These are phyloP conservation scores for Thamnophis elegans DNA, from an alignment of 2,797 vertebrate species.

Conservation along the genomic window DNA sequence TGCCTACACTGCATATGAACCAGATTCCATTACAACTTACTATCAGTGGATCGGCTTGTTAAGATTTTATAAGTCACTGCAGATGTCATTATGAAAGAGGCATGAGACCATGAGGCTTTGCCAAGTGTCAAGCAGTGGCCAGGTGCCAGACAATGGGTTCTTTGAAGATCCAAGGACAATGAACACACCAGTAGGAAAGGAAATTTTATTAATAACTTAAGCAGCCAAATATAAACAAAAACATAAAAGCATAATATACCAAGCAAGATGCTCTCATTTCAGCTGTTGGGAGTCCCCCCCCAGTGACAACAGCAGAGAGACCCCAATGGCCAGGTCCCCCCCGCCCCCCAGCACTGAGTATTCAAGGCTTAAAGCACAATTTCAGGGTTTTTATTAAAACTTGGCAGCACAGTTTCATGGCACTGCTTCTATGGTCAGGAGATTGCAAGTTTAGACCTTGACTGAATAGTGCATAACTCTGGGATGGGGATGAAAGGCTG, in stretches of 20 bases:
- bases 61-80: neutral
- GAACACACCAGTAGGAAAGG: neutral
- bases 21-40: neutral
- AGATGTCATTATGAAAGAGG: neutral
- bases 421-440: neutral
- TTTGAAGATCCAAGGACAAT: neutral
- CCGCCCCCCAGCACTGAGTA: neutral
- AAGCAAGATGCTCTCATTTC: neutral
- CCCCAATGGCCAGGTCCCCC: neutral
- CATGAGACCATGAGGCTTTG: neutral
- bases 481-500: neutral
- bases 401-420: neutral
- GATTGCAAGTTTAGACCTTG: neutral
- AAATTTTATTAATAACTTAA: neutral
- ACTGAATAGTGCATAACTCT: neutral
- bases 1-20: neutral
- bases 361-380: neutral
- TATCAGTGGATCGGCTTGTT: neutral
- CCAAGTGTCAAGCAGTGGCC: neutral
- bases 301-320: neutral
- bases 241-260: neutral
- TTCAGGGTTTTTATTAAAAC: neutral
- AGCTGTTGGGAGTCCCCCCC: neutral
- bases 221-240: neutral
- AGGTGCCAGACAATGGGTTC: neutral